A percentile compares a stretch with the other conserved stretches of the same genome.
Conservation (phyloP, 2,113 vertebrate genomes). For the Papio anubis region DNA sequence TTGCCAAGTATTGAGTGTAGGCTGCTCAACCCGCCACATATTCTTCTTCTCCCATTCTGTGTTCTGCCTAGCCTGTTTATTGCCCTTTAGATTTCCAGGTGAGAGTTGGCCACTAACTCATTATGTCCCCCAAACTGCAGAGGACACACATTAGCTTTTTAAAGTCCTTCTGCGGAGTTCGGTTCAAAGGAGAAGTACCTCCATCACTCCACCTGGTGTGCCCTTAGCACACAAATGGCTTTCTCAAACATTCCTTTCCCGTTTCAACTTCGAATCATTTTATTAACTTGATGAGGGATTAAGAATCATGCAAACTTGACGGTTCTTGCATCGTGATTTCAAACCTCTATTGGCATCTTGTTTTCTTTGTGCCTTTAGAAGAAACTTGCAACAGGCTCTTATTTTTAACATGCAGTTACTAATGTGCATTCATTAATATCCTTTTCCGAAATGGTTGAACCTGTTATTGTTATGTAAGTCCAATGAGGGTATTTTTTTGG, state of each 20-base stretch:
- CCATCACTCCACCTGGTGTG: background rate
- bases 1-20: background rate
- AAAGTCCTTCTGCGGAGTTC: background rate
- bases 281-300: background rate
- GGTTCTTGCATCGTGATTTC: background rate
- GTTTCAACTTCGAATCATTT: background rate
- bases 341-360: background rate
- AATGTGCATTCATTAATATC: background rate
- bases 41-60: background rate
- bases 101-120: background rate
- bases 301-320: background rate
- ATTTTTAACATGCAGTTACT: background rate
- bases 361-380: constrained; percentile 5
- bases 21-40: background rate
- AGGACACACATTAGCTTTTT: background rate
- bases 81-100: background rate
- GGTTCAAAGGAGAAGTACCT: background rate
- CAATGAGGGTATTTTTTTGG: background rate
- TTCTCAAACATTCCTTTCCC: background rate
- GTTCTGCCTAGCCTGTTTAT: background rate
- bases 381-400: background rate
- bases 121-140: background rate
- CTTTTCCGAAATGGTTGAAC: background rate
- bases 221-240: background rate
- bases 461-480: background rate